A percentile compares a stretch with the other conserved stretches of the same genome.
phyloP scores from a whole-genome alignment of 2,888 invertebrate species.

The Coelopa pilipes region DNA sequence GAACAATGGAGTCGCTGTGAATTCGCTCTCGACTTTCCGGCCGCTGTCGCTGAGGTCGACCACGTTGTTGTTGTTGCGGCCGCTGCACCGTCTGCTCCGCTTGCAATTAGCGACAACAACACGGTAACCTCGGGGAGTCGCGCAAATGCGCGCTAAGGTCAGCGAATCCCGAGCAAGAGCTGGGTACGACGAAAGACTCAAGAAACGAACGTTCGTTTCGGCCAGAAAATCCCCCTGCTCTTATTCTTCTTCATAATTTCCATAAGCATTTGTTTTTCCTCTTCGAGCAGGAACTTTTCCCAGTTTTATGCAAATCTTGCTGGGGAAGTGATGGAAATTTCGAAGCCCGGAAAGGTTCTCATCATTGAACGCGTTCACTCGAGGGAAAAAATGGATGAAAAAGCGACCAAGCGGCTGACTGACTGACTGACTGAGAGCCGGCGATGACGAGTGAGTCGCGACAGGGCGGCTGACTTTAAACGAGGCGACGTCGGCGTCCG shows the following conservation, averaged over 20 bases:
- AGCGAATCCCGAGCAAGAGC: neutral
- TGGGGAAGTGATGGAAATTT: neutral
- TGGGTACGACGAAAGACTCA: conserved; percentile 36
- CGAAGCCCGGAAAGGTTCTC: neutral
- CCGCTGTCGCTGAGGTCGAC: no score
- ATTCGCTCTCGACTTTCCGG: no score
- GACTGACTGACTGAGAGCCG: no score
- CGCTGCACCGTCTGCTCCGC: conserved; percentile 23
- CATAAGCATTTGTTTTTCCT: neutral
- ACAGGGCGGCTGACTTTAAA: neutral
- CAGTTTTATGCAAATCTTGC: conserved; percentile 1
- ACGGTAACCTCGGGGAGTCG: neutral
- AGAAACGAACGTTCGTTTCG: conserved; percentile 31
- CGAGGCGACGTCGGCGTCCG: neutral
- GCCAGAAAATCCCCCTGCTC: no score
- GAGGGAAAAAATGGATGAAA: conserved; percentile 46
- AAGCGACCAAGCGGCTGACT: conserved; percentile 43
- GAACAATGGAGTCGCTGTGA: neutral
- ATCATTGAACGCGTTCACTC: conserved; percentile 47
- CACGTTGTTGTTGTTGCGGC: neutral
- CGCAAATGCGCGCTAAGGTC: conserved; percentile 1
- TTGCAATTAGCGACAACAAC: conserved; percentile 31
- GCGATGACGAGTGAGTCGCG: no score
- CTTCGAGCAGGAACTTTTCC: neutral
- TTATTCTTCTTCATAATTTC: no score